phyloP scores from a whole-genome alignment of 2,113 vertebrate species.

The Chelonoidis abingdonii region DNA sequence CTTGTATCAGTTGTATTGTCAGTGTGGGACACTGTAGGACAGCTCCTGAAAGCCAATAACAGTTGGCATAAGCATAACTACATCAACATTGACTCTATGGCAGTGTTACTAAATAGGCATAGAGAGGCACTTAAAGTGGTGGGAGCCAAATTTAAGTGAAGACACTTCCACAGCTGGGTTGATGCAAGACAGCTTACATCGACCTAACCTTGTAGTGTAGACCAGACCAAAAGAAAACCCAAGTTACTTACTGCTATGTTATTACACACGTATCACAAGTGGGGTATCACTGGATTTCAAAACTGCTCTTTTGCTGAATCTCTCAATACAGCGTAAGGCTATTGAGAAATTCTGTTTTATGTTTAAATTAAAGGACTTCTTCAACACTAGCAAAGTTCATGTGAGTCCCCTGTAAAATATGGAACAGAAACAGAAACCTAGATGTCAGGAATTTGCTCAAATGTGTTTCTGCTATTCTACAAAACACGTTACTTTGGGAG shows the following conservation, averaged over 20 bases:
- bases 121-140: neutral
- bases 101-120: neutral
- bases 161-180: neutral
- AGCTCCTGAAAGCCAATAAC: neutral
- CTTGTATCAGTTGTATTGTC: neutral
- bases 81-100: neutral
- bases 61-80: neutral
- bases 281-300: neutral
- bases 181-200: neutral
- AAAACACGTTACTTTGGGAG: neutral
- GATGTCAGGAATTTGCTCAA: neutral
- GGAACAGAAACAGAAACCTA: neutral
- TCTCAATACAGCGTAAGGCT: neutral
- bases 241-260: neutral
- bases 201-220: neutral
- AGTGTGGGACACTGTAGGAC: neutral
- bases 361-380: neutral
- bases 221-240: neutral
- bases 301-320: neutral
- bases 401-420: neutral
- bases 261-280: neutral
- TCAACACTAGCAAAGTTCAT: neutral
- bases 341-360: neutral
- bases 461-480: neutral
- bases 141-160: neutral